Evolutionary conservation across 2,888 invertebrate genomes (phyloP), one percentile per base, ranked within the genome.

Genomic region (Drosophila monieri): DNA sequence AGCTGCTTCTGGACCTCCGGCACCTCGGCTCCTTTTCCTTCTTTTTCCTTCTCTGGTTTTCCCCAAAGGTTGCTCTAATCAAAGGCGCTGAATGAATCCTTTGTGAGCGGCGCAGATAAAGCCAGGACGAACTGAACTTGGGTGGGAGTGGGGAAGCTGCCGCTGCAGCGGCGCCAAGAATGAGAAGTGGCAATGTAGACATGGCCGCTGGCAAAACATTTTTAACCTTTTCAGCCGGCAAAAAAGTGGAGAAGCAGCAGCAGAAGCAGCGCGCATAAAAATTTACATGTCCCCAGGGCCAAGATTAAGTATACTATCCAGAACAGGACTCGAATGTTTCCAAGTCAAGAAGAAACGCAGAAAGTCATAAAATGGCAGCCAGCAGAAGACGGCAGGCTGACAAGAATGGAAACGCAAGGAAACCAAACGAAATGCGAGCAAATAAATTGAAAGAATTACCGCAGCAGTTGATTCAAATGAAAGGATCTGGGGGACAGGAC

Each of bases 281-380:
- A 89, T 89, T 85, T 88, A 89, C 89, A 88, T 88, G 88, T 88
- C 88, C 89, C 89, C 71, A 81, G 89, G 88, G 88, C 78, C 74
- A 87, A 89, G 89, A 88, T 88, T 89, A 88, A 88, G 84, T 80
- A 89, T 85, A 80, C 60, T 62, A 77, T 54, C 70, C 53, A 56
- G 44, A 30, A 23, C 46, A 44, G 41, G 14, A 23, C 27, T 52
- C 21, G 41, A 55, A 27, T 18, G 39, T 18, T 41, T 18, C 39
- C 39, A 44, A 43, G 51, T 61, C 39, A 39, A 48, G 73, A 52
- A 70, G 85, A 80, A 76, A 83, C 72, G 83, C 71, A 68, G 76
- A 69, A 79, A 80, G 79, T 81, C 80, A 87, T 85, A 81, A 80
- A 83, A 80, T 53, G 77, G 54, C 67, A 39, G 52, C 54, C 56